Evolutionary conservation across 2,888 invertebrate species (phyloP).

Genomic region (Oegoconia quadripuncta): DNA sequence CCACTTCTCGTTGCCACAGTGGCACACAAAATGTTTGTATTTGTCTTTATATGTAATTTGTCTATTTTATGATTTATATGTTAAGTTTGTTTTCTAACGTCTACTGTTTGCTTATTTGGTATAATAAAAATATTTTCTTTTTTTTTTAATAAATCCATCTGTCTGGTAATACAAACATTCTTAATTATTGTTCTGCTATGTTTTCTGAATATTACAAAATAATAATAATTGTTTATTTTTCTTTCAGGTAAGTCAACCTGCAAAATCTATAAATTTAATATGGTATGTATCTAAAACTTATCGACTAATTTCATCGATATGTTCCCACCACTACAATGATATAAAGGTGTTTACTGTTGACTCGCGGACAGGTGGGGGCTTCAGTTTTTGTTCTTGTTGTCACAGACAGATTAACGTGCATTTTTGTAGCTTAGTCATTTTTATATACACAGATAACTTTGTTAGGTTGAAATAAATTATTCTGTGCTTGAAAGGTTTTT

Average conservation of each 20-base stretch:
- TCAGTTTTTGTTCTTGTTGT: constrained; percentile 33
- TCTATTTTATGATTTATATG: too few species aligned
- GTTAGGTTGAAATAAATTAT: neutral
- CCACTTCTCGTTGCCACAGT: too few species aligned
- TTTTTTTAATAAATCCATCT: too few species aligned
- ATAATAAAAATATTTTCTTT: too few species aligned
- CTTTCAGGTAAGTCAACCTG: neutral
- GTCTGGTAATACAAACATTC: too few species aligned
- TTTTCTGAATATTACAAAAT: too few species aligned
- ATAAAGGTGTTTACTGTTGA: constrained; percentile 30
- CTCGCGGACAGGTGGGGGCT: constrained; percentile 46
- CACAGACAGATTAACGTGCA: constrained; percentile 21
- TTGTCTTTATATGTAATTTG: too few species aligned
- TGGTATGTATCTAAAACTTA: neutral
- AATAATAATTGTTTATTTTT: too few species aligned
- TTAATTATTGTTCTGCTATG: too few species aligned
- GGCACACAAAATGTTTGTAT: too few species aligned
- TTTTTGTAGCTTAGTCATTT: neutral
- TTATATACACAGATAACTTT: neutral
- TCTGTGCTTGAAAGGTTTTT: neutral
- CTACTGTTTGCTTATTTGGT: too few species aligned
- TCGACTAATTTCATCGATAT: constrained; percentile 1
- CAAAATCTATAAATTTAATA: neutral
- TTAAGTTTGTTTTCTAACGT: too few species aligned
- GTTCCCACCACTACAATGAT: constrained; percentile 16